Evolutionary conservation across 2,888 invertebrate species (phyloP), one percentile per base, ranked within the genome.

Genomic region (Nebria brevicollis): DNA sequence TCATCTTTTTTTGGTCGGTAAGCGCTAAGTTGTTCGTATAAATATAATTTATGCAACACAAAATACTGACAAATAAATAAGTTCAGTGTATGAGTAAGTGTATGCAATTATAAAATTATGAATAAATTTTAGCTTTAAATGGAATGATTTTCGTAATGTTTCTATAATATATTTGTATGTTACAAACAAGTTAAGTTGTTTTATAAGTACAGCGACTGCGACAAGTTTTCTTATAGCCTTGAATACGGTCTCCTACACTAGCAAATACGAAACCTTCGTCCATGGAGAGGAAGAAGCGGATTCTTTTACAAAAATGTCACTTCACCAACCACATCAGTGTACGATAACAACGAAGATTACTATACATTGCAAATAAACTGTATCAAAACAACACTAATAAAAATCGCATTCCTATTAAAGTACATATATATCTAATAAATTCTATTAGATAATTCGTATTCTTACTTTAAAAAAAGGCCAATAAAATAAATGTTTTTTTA

Each of bases 231-330:
- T 68, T 68, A 25, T 10, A 11, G 68, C 68, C 68, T 68, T 68
- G 68, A 68, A 68, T 6, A 15, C 68, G 68, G 68, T 68, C 68
- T 68, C 20, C 68, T 25, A 25, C 68, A 68, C 68, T 11, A 11
- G 11, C 54, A 54, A 54, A 54, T 5, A 54, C 54, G 54, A 11
- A 11, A 54, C 11, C 11, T 11, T 54, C 10, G 54, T 54, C 8
- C 54, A 11, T 54, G 11, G 54, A 54, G 11, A 54, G 54, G 11
- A 11, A 11, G 11, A 54, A 54, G 34, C 34, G 34, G 34, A 34
- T 34, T 34, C 34, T 34, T 34, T 34, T 34, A 34, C 34, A 34
- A 4, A 34, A 34, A 34, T 34, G 34, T 34, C 34, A 34, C 1
- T 34, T 34, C 34, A 34, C 34, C 34, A 34, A 34, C 34, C 34